Percentiles rank a stretch among this genome's conserved stretches.
Conservation (phyloP, 2,113 vertebrate species). For the Rhombomys opimus region DNA sequence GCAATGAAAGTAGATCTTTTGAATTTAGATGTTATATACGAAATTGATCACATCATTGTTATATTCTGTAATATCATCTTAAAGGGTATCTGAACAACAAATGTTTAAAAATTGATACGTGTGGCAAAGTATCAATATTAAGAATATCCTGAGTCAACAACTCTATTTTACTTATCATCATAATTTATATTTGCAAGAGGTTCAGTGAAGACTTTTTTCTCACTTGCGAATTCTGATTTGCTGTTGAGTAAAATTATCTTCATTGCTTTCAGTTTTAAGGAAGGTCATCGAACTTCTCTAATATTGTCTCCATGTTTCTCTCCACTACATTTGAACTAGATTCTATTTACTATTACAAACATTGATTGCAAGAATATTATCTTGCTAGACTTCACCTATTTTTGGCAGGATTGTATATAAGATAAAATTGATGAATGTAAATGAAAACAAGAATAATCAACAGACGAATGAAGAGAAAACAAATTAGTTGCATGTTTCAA, state of each 20-base stretch:
- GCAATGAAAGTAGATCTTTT: background rate
- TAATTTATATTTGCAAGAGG: background rate
- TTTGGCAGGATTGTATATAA: background rate
- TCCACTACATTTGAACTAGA: background rate
- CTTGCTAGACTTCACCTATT: no score
- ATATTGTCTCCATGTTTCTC: background rate
- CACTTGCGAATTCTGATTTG: background rate
- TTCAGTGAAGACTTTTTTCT: background rate
- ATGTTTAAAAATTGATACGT: background rate
- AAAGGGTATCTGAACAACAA: background rate
- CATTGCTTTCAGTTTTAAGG: background rate
- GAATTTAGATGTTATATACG: no score
- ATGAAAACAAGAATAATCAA: background rate
- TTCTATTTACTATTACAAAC: background rate
- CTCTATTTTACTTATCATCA: background rate
- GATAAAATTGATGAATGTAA: background rate
- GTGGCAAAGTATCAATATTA: background rate
- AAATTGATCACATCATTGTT: background rate
- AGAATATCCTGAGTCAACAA: background rate
- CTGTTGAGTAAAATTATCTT: background rate
- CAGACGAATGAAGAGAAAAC: background rate
- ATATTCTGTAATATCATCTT: background rate
- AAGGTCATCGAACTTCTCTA: background rate
- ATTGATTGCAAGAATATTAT: no score
- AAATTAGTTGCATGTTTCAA: background rate